Evolutionary conservation across 2,797 vertebrate species (phyloP), one percentile per base, ranked within the genome.

Genomic region (Sebastes oblongus): DNA sequence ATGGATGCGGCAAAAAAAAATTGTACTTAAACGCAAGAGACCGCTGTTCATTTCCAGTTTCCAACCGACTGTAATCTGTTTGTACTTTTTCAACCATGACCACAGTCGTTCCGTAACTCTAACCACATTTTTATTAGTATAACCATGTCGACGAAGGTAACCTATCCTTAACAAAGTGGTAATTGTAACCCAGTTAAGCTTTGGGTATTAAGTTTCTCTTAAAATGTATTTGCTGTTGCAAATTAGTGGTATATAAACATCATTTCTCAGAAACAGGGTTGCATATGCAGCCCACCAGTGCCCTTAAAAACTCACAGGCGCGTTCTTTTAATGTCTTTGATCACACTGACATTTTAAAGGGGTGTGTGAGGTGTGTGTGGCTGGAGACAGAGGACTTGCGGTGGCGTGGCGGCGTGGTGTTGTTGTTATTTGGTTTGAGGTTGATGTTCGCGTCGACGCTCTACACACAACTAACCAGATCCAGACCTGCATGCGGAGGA

Each of bases 401-500:
- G 81, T 75, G 66, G 74, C 16, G 20, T 72, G 77, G 88, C 70
- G 73, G 79, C 77, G 14, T 77, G 66, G 27, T 83, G 89, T 76
- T 90, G 81, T 88, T 89, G 81, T 91, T 84, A 25, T 88, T 90
- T 81, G 88, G 74, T 86, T 88, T 84, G 81, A 86, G 85, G 83
- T 82, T 83, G 75, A 87, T 87, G 86, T 86, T 87, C 73, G 61
- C 80, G 71, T 82, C 6, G 30, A 66, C 67, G 22, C 64, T 59
- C 54, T 58, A 75, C 67, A 66, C 72, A 87, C 8, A 0, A 61
- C 80, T 91, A 90, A 90, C 77, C 72, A 86, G 64, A 75, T 83
- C 39, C 82, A 92, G 88, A 90, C 77, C 52, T 68, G 55, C 72
- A 88, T 77, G 82, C 75, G 12, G 68, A 73, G 75, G 84, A 78